Base-by-base conservation (phyloP, 2,797 vertebrate species). In the Neosalanx taihuensis region DNA sequence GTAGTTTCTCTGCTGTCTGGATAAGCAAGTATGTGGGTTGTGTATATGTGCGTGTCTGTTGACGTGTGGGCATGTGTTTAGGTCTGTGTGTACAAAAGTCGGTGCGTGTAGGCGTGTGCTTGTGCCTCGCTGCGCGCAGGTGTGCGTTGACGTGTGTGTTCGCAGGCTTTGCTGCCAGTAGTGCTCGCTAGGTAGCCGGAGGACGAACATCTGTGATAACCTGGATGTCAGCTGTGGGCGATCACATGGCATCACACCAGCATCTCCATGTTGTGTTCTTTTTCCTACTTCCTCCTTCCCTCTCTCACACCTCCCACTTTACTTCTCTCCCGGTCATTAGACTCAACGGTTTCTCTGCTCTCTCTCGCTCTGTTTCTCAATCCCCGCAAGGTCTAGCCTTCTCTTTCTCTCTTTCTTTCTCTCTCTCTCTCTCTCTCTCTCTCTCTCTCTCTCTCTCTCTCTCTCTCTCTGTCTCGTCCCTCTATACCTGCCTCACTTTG, bases 201-300 rank as follows among this genome's bases (percentile, higher is more conserved):
- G 26, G 49, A 41, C 76, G 59, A 72, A 76, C 49, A 72, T 72
- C 60, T 74, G 61, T 67, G 61, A 79, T 72, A 74, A 72, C 71
- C 64, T 51, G 65, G 58, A 62, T 70, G 59, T 59, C 13, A 49
- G 72, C 67, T 65, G 5, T 37, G 10, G 60, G 68, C 72, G 49
- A 23, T 46, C 41, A 46, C 41, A 46, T 13, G 72, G 31, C 72
- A 74, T 77, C 71, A 69, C 53, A 70, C 57, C 33, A 13, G 2
- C n/a, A 60, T n/a, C 20, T 6, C 46, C 20, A 4, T 12, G 1
- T 20, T 18, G 10, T 23, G 4, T 49, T 17, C 17, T 33, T 5
- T 61, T 46, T 60, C 18, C 37, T 26, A 29, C 18, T 12, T 33
- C 18, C n/a, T 3, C 6, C 1, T 20, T 6, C n/a, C 35, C 5